Conservation (phyloP, 2,113 vertebrate species). For the Tachuris rubrigastra region DNA sequence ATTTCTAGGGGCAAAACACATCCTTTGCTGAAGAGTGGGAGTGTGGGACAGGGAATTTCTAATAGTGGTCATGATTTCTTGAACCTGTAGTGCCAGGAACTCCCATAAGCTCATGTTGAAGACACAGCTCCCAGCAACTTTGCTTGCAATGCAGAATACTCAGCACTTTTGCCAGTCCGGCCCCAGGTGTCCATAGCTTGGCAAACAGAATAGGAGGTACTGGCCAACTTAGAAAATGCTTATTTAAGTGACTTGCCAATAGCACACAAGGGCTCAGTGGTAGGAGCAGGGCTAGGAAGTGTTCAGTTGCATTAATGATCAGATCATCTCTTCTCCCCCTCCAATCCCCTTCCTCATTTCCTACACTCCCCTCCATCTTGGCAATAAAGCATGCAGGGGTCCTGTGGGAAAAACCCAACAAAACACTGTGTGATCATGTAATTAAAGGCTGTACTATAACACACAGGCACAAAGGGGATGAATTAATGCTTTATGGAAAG, state of each 20-base stretch:
- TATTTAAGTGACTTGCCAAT: conserved; percentile 44
- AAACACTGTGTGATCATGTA: not conserved
- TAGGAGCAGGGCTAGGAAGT: not conserved
- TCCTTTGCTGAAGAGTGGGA: not conserved
- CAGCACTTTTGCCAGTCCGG: conserved; percentile 9
- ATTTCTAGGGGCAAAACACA: not conserved
- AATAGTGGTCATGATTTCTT: not conserved
- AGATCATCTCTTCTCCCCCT: conserved; percentile 19
- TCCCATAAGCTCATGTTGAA: not conserved
- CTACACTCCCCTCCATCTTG: conserved; percentile 4
- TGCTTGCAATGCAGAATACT: not conserved
- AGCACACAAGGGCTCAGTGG: conserved; percentile 9
- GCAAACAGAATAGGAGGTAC: not conserved
- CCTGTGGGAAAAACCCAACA: conserved; percentile 3
- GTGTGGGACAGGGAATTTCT: not conserved
- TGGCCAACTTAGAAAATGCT: conserved; percentile 41
- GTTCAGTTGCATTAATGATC: conserved; percentile 15
- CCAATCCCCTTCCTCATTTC: conserved; percentile 40
- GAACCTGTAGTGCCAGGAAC: not conserved
- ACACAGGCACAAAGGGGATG: not conserved
- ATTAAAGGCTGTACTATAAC: conserved; percentile 22
- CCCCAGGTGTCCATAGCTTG: conserved; percentile 2
- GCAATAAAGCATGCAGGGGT: not conserved
- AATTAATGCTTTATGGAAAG: conserved; percentile 1
- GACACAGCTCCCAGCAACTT: conserved; percentile 17